Base-by-base conservation (phyloP, 2,888 invertebrate species). In the Lasioglossum lativentre region DNA sequence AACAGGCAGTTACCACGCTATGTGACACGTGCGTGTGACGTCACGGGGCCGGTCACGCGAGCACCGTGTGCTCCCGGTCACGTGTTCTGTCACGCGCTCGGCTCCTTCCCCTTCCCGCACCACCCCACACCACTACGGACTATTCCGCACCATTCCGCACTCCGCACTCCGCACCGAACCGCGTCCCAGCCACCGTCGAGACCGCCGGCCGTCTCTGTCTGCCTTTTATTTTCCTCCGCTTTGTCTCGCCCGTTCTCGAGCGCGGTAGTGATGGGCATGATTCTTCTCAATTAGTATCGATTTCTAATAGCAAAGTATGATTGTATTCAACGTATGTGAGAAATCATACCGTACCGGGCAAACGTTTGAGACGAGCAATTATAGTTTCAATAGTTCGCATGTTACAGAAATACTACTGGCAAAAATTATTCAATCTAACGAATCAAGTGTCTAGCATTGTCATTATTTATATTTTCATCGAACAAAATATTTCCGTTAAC, bases 11-110 rank as follows among this genome's bases (percentile, higher is more conserved):
- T 88, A 91, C 95, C 95, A 94, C 94, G 94, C 95, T 93, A 92
- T 91, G 93, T 91, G 94, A 95, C 95, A 95, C 95, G 95, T 95
- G 95, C 95, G 94, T 91, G 90, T 95, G 95, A 95, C 95, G 95
- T 95, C 95, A 95, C 92, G 91, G 90, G 92, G 91, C 92, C 92
- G 93, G 94, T 95, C 95, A 95, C 95, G 95, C 94, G 94, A 94
- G 94, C 92, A 93, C 94, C 92, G 94, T 95, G 94, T 95, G 95
- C 93, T 93, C 91, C 86, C 89, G 91, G 93, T 95, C 95, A 95
- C 95, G 95, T 95, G 95, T 94, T 89, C 93, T 85, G 94, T 95
- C 95, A 95, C 95, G 95, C 95, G 95, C 94, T 89, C 87, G 27
- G 47, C 56, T 78, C 84, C 75, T 73, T 78, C 63, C 73, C 63